These are phyloP conservation scores for Podocnemis expansa DNA, from an alignment of 2,113 vertebrate genomes.

Conservation along the genomic window DNA sequence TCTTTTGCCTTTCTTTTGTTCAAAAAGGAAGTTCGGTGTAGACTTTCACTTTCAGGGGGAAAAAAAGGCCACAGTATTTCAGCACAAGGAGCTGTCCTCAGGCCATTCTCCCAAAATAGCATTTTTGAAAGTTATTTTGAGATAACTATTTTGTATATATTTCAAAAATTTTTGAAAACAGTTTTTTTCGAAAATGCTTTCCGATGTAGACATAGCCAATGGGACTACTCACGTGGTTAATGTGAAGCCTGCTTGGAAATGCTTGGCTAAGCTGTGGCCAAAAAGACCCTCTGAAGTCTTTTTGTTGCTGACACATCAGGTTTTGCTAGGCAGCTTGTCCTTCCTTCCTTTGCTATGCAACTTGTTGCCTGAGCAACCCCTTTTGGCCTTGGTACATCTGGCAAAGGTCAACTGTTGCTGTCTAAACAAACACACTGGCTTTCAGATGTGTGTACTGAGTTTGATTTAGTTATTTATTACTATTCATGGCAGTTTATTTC, in stretches of 20 bases:
- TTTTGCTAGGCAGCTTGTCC: not conserved
- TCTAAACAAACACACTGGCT: not conserved
- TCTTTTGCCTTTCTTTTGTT: too few relatives aligned
- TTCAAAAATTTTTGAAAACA: too few relatives aligned
- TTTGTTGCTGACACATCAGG: not conserved
- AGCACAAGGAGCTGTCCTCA: too few relatives aligned
- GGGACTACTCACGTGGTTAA: not conserved
- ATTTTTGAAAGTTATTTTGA: too few relatives aligned
- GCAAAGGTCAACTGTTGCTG: conserved; percentile 37
- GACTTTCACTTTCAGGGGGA: too few relatives aligned
- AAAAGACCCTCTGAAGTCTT: conserved; percentile 25
- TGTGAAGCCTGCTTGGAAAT: not conserved
- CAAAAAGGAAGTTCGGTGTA: too few relatives aligned
- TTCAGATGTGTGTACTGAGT: not conserved
- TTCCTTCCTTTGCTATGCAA: conserved; percentile 14
- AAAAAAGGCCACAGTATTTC: too few relatives aligned
- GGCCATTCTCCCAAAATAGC: too few relatives aligned
- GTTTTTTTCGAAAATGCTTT: too few relatives aligned
- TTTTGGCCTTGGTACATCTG: not conserved
- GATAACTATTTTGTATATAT: too few relatives aligned
- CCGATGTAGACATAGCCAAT: not conserved
- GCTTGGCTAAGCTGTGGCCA: conserved; percentile 10
- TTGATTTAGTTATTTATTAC: not conserved
- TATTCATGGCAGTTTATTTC: not conserved
- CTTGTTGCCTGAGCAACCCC: conserved; percentile 65